Evolutionary conservation across 2,888 invertebrate species (phyloP).

Genomic region (Leptinotarsa juncta): DNA sequence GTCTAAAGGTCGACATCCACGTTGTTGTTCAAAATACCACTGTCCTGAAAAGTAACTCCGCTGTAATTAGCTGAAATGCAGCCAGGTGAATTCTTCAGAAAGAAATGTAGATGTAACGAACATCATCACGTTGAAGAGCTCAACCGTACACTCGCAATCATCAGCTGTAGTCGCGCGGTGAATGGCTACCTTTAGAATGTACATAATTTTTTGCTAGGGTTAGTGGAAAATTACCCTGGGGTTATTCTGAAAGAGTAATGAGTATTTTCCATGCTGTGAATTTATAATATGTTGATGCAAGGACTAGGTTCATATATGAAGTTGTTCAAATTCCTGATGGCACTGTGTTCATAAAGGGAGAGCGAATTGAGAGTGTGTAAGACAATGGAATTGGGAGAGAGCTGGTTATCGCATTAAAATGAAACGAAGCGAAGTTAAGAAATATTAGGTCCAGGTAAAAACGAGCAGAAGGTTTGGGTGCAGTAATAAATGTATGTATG

Average conservation of each 20-base stretch:
- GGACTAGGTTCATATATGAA: background rate
- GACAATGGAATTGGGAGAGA: no score
- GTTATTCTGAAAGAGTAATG: conserved; percentile 7
- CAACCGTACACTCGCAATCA: background rate
- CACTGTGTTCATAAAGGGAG: no score
- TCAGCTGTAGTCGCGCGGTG: background rate
- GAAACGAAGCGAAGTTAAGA: no score
- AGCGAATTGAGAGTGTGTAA: no score
- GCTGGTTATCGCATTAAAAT: no score
- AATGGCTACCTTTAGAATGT: background rate
- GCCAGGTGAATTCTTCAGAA: no score
- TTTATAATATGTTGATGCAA: background rate
- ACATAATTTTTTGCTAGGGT: background rate
- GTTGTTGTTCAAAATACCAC: background rate
- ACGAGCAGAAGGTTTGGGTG: no score
- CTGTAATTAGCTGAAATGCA: no score
- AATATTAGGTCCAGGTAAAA: no score
- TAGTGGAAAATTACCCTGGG: conserved; percentile 7
- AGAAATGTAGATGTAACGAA: no score
- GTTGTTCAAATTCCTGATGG: background rate
- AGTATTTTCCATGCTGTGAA: conserved; percentile 3
- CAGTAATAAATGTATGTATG: no score
- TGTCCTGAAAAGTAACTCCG: background rate
- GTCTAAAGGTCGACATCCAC: background rate
- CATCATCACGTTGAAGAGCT: no score